These are phyloP conservation scores for Scaptomyza cyrtandrae DNA, from an alignment of 2,888 invertebrate genomes.

Conservation along the genomic window DNA sequence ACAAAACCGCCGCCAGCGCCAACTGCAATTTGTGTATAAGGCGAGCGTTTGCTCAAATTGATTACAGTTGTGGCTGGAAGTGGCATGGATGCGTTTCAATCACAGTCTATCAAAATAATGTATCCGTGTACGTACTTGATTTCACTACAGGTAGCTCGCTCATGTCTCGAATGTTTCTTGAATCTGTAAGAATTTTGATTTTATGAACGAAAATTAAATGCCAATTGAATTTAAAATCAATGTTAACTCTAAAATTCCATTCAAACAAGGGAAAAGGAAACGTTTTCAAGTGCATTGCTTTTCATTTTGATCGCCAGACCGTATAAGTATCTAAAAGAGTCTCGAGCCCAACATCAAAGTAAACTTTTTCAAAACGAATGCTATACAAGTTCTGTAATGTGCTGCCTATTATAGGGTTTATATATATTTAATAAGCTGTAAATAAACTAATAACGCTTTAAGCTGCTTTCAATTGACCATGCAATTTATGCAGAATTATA, in stretches of 20 bases:
- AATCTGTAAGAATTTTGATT: background rate
- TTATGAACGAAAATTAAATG: background rate
- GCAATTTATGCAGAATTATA: background rate
- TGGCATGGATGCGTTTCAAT: constrained; percentile 1
- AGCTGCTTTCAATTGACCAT: background rate
- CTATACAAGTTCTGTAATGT: constrained; percentile 1
- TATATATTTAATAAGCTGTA: constrained; percentile 18
- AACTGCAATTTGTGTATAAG: constrained; percentile 54
- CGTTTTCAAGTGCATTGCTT: constrained; percentile 12
- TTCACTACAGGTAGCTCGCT: constrained; percentile 11
- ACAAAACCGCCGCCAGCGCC: constrained; percentile 44
- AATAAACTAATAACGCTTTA: constrained; percentile 29
- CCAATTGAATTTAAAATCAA: constrained; percentile 36
- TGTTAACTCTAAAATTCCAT: background rate
- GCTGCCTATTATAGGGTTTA: constrained; percentile 17
- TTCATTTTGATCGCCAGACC: constrained; percentile 53
- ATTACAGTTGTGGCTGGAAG: constrained; percentile 23
- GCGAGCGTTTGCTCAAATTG: constrained; percentile 37
- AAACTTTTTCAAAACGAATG: constrained; percentile 14
- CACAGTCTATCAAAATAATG: constrained; percentile 11
- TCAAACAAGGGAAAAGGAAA: background rate
- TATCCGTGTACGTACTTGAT: constrained; percentile 50
- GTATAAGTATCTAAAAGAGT: constrained; percentile 16
- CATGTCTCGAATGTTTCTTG: constrained; percentile 20
- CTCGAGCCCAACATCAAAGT: constrained; percentile 56